Evolutionary conservation across 2,888 invertebrate species (phyloP), one percentile per base, ranked within the genome.

Genomic region (Lampropteryx suffumata): DNA sequence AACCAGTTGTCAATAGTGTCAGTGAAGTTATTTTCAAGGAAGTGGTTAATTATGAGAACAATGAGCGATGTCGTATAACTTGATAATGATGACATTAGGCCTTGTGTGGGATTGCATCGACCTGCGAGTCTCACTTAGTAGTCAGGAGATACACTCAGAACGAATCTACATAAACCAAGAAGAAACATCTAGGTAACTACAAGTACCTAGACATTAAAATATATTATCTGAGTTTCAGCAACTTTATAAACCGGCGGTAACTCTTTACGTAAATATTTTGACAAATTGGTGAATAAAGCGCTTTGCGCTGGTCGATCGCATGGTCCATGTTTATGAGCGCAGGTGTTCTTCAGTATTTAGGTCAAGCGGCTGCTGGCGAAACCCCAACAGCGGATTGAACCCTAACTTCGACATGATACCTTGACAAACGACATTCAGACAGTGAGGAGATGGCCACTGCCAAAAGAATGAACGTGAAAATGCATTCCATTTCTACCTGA

Each of bases 301-400:
- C 24, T 24, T 36, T 36, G 12, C 35, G 11, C 11, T 3, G 2
- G 11, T 7, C 4, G 28, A 29, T 28, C 28, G 17, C 17, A 11
- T 11, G 17, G 17, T 17, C 28, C 12, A 40, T 39, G 28, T 36
- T 21, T 12, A 11, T 1, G 11, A n/a, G 28, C 35, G 55, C 55
- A 58, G 52, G 47, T 55, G 55, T 41, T 40, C 46, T 9, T n/a
- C 45, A 34, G 57, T 52, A 55, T 44, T 36, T 50, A 26, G 52
- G 58, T 41, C 58, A 28, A 17, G 21, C 42, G 10, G 46, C 43
- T 30, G 47, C 49, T 37, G 39, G 50, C 44, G 34, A 43, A 41
- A 50, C 44, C 41, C 50, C 43, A 40, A 47, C 17, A n/a, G n/a
- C n/a, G n/a, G 27, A 32, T 33, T 13, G 21, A 46, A 27, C 12